Percentiles rank a stretch among this genome's conserved stretches.
These are phyloP conservation scores for Camponotus pennsylvanicus DNA, from an alignment of 1,140 invertebrate species.

Conservation along the genomic window DNA sequence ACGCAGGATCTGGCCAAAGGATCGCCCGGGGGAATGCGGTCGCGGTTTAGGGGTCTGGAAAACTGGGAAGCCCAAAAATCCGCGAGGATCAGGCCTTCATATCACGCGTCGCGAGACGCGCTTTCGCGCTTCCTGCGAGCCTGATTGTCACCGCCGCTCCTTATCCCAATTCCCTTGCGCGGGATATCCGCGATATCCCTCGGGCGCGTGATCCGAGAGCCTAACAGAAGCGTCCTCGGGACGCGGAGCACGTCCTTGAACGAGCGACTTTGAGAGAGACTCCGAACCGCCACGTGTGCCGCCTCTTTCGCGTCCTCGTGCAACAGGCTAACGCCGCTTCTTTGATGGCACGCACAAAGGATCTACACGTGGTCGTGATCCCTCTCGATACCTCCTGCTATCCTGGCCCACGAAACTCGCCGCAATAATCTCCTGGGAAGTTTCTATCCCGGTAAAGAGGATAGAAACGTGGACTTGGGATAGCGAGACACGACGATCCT, in stretches of 20 bases:
- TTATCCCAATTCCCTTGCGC: conserved; percentile 81
- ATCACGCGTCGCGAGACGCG: conserved; percentile 57
- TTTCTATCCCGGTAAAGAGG: conserved; percentile 28
- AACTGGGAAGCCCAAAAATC: conserved; percentile 77
- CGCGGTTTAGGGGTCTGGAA: conserved; percentile 56
- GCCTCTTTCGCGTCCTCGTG: conserved; percentile 10
- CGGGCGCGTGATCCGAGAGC: conserved; percentile 24
- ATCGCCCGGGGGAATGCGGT: conserved; percentile 34
- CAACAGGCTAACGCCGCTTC: conserved; percentile 70
- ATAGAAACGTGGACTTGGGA: conserved; percentile 2
- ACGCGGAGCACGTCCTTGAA: conserved; percentile 39
- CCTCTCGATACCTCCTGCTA: conserved; percentile 70
- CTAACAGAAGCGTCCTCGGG: conserved; percentile 1
- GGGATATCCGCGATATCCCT: conserved; percentile 67
- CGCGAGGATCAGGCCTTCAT: conserved; percentile 79
- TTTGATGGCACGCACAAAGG: conserved; percentile 45
- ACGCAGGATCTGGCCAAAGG: conserved; percentile 77
- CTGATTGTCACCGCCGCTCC: conserved; percentile 79
- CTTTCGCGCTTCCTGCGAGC: conserved; percentile 76
- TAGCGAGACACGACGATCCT: conserved; percentile 21
- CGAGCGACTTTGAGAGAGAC: not conserved
- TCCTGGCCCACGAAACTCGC: conserved; percentile 77
- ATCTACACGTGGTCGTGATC: conserved; percentile 58
- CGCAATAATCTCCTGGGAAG: conserved; percentile 63
- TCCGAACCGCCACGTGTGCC: conserved; percentile 6